Evolutionary conservation across 1,140 invertebrate species (phyloP).

Genomic region (Bemisia tabaci): DNA sequence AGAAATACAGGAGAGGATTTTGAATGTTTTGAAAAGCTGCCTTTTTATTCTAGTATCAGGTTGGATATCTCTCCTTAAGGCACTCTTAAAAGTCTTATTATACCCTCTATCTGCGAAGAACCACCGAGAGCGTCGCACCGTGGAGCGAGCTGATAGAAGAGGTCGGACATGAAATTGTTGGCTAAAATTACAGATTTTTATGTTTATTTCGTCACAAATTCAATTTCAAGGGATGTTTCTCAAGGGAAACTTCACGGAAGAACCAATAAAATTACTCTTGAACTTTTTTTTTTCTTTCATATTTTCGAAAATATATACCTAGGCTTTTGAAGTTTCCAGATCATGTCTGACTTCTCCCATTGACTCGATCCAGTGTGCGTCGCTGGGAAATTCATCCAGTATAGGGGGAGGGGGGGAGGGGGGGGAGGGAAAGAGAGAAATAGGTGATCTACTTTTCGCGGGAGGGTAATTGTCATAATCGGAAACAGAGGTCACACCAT

Average conservation of each 20-base stretch:
- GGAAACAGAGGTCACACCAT: no score
- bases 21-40: no score
- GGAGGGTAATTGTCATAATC: no score
- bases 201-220: background rate
- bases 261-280: background rate
- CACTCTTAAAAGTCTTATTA: no score
- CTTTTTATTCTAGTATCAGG: no score
- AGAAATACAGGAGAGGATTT: no score
- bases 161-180: background rate
- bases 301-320: background rate
- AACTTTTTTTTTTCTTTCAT: background rate
- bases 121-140: background rate
- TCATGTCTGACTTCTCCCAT: background rate
- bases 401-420: conserved; percentile 13
- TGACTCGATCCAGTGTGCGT: background rate
- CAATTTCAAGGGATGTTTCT: background rate
- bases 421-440: conserved; percentile 9
- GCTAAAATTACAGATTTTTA: background rate
- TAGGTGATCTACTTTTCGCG: no score
- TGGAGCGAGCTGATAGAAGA: background rate
- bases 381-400: background rate
- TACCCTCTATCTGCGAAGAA: no score
- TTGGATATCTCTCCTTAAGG: no score
- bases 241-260: background rate
- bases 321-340: background rate